A percentile compares a stretch with the other conserved stretches of the same genome.
Evolutionary conservation across 2,888 invertebrate species (phyloP).

Genomic region (Pogonocherus hispidulus): DNA sequence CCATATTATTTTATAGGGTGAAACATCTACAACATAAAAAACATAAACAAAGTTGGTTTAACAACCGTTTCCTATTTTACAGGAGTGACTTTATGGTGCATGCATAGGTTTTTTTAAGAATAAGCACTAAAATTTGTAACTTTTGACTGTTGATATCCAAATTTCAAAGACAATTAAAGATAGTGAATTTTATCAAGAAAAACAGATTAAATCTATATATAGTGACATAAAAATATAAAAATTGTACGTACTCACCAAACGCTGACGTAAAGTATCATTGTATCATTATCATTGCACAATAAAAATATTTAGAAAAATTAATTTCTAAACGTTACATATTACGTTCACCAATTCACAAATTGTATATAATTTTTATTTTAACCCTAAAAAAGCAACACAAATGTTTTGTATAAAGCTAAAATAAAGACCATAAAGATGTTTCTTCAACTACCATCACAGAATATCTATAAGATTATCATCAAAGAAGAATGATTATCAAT

Average conservation of each 20-base stretch:
- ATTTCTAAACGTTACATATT: slow-evolving; percentile 1
- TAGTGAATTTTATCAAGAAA: slow-evolving; percentile 26
- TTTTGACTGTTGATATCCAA: neutral
- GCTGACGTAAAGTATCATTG: too few species aligned
- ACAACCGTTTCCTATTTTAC: slow-evolving; percentile 41
- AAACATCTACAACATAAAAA: slow-evolving; percentile 20
- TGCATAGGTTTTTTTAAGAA: neutral
- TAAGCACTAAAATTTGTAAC: neutral
- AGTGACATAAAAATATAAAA: slow-evolving; percentile 34
- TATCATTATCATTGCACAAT: slow-evolving; percentile 48
- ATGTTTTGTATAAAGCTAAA: slow-evolving; percentile 43
- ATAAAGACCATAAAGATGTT: too few species aligned
- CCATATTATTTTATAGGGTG: slow-evolving; percentile 38
- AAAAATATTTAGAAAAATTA: slow-evolving; percentile 15
- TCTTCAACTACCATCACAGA: too few species aligned
- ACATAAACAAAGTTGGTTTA: slow-evolving; percentile 18
- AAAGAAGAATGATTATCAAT: too few species aligned
- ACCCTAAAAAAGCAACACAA: slow-evolving; percentile 5
- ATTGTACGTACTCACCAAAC: slow-evolving; percentile 49
- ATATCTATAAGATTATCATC: too few species aligned
- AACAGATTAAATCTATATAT: slow-evolving; percentile 28
- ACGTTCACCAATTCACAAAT: slow-evolving; percentile 3
- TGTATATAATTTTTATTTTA: neutral
- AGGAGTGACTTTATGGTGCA: slow-evolving; percentile 17
- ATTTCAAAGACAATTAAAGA: slow-evolving; percentile 12